Conservation (phyloP, 1,140 invertebrate genomes). For the Fopius arisanus region DNA sequence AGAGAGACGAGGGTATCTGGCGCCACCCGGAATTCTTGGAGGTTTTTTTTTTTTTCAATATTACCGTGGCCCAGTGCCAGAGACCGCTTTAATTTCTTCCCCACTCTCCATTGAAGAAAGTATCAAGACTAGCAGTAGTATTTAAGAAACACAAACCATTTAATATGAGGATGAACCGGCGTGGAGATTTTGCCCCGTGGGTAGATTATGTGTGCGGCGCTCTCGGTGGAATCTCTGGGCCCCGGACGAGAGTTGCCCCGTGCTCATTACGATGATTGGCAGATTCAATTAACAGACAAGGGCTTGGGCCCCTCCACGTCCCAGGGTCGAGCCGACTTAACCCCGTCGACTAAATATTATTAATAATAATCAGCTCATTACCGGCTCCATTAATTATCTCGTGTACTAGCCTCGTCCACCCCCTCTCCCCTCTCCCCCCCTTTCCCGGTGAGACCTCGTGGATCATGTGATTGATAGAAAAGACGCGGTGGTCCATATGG, state of each 20-base stretch:
- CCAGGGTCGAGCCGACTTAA: constrained; percentile 60
- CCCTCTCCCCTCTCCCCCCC: neutral
- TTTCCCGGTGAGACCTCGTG: too few species aligned
- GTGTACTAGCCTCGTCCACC: neutral
- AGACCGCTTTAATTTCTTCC: too few species aligned
- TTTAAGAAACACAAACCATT: constrained; percentile 29
- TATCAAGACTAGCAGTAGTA: neutral
- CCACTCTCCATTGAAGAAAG: neutral
- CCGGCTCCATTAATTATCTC: constrained; percentile 62
- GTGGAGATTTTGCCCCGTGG: constrained; percentile 1
- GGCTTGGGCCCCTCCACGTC: constrained; percentile 43
- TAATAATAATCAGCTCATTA: constrained; percentile 66
- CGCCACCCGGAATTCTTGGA: too few species aligned
- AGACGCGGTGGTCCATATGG: neutral
- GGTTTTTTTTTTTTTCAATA: too few species aligned
- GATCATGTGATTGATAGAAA: constrained; percentile 9
- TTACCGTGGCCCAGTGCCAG: too few species aligned
- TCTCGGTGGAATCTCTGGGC: neutral
- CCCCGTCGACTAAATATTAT: constrained; percentile 62
- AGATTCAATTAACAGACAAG: constrained; percentile 62
- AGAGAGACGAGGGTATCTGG: too few species aligned
- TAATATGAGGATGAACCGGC: constrained; percentile 28
- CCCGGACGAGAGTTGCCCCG: constrained; percentile 41
- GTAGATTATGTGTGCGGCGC: constrained; percentile 36
- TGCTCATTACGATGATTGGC: constrained; percentile 65